Conservation (phyloP, 2,113 vertebrate species). For the Mola mola region DNA sequence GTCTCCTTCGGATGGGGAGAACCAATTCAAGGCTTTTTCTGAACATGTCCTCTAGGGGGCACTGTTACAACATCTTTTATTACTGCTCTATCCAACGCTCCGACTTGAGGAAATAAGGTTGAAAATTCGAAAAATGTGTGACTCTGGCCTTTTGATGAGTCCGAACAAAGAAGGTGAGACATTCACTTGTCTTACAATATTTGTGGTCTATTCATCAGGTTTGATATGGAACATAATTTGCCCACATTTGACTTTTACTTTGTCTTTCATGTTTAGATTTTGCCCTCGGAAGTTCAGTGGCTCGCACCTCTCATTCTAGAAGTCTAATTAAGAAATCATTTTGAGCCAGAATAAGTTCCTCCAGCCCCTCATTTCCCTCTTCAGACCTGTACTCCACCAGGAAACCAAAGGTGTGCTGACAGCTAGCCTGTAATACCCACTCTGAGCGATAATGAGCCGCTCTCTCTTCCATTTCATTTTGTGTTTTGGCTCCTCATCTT, state of each 20-base stretch:
- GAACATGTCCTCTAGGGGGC: conserved; percentile 70
- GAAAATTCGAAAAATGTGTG: conserved; percentile 27
- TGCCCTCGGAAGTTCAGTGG: conserved; percentile 9
- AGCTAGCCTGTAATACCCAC: conserved; percentile 29
- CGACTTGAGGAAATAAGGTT: neutral
- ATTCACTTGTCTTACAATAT: conserved; percentile 29
- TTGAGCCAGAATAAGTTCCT: neutral
- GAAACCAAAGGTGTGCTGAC: conserved; percentile 28
- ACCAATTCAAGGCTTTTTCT: too few relatives aligned
- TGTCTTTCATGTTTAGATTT: neutral
- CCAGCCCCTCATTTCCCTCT: neutral
- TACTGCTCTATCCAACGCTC: too few relatives aligned
- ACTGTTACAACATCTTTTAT: conserved; percentile 70
- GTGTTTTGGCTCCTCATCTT: conserved; percentile 21
- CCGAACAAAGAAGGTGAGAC: conserved; percentile 30
- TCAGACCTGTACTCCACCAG: neutral
- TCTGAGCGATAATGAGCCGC: conserved; percentile 65
- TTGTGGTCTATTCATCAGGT: conserved; percentile 20
- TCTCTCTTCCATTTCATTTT: conserved; percentile 37
- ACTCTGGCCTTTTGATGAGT: conserved; percentile 36
- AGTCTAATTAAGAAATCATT: conserved; percentile 44
- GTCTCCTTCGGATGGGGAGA: too few relatives aligned
- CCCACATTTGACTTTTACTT: neutral
- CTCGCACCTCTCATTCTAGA: conserved; percentile 1
- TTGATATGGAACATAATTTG: conserved; percentile 15